Evolutionary conservation across 2,888 invertebrate genomes (phyloP), one percentile per base, ranked within the genome.

Genomic region (Drosophila ezoana): DNA sequence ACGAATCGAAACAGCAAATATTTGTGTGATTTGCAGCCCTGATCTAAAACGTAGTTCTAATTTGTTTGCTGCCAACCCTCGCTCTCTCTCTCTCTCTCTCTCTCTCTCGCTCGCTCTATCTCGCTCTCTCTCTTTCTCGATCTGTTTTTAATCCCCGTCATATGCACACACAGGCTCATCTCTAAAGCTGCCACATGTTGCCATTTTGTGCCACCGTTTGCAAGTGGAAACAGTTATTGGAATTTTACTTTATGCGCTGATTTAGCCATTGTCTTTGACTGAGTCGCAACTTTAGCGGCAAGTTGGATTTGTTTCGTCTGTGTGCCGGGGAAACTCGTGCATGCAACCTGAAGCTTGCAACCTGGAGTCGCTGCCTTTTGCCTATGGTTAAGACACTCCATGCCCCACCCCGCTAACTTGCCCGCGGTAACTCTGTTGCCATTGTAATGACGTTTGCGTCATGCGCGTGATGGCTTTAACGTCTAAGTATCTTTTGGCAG

Each of bases 381-480:
- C 51, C 41, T 47, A 52, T 52, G 56, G 38, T 18, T 16, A 23
- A 53, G 60, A 47, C 41, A 45, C 38, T 8, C 28, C 43, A 44
- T 44, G 35, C 44, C 43, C 32, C 14, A 13, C 32, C 33, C 32
- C 53, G 16, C 65, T 52, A 33, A 41, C 57, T 37, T 6, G 8
- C n/a, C 32, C 18, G 0, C 4, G 0, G 3, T 16, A 10, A 8
- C 28, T 28, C 8, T 28, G 35, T 48, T 72, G 60, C 44, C 57
- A 59, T 62, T 72, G 76, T 72, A 76, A 80, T 78, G 81, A 78
- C 60, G 78, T 84, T 84, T 84, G 76, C 81, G 81, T 81, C 81
- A 79, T 81, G 70, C 16, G 73, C 84, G 84, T 84, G 81, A 70
- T 78, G 70, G 23, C 48, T 53, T 57, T 62, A 47, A 54, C 60